Conservation (phyloP, 2,797 vertebrate species). For the Typhlichthys subterraneus region DNA sequence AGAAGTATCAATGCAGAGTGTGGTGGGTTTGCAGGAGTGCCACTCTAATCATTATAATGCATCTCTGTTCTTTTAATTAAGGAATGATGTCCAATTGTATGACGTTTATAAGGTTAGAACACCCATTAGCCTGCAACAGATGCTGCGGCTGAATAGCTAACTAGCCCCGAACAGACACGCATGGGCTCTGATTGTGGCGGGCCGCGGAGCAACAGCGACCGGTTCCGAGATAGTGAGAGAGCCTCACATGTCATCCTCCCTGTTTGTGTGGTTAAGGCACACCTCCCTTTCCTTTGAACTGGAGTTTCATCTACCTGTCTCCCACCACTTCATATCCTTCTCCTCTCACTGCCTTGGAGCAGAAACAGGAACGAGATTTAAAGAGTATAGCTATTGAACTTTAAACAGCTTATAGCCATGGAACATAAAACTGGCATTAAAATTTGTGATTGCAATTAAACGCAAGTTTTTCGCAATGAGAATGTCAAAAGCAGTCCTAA, state of each 20-base stretch:
- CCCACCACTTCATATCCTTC: constrained; percentile 27
- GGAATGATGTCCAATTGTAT: constrained; percentile 87
- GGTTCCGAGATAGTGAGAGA: constrained; percentile 49
- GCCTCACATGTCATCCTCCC: constrained; percentile 26
- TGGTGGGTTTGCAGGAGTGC: constrained; percentile 64
- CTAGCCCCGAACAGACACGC: constrained; percentile 72
- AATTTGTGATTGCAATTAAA: constrained; percentile 88
- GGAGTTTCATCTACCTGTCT: constrained; percentile 52
- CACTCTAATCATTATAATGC: constrained; percentile 83
- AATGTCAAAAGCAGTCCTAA: constrained; percentile 87
- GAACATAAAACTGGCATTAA: constrained; percentile 86
- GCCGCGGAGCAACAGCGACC: constrained; percentile 57
- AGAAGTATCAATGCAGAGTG: constrained; percentile 69
- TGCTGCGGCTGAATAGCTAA: constrained; percentile 81
- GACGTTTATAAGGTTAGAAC: constrained; percentile 87
- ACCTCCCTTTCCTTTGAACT: constrained; percentile 16
- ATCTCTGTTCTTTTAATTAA: constrained; percentile 88
- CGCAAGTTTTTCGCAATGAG: constrained; percentile 80
- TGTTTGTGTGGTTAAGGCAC: constrained; percentile 8
- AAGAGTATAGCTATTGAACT: constrained; percentile 83
- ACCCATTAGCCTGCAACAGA: constrained; percentile 87
- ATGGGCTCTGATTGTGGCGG: constrained; percentile 69
- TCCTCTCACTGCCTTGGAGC: constrained; percentile 57
- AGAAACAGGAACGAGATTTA: constrained; percentile 80
- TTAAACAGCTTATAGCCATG: constrained; percentile 83